These are phyloP conservation scores for Scaptomyza parva DNA, from an alignment of 2,888 invertebrate species.

Conservation along the genomic window DNA sequence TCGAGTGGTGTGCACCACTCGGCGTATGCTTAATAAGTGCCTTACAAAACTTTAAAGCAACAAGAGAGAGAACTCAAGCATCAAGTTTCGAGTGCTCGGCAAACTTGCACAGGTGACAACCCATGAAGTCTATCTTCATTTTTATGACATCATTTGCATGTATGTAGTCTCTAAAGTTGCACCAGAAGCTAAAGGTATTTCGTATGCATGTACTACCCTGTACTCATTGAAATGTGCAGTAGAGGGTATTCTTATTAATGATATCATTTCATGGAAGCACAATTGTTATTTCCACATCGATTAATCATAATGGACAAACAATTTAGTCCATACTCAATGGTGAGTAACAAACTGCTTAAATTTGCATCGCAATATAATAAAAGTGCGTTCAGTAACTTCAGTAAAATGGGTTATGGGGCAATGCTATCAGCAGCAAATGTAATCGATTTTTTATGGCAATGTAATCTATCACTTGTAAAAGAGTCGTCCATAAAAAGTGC, in stretches of 20 bases:
- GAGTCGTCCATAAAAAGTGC: not conserved
- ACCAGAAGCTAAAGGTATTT: conserved; percentile 43
- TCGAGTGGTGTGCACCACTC: conserved; percentile 28
- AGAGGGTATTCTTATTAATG: not conserved
- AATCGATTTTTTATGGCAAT: conserved; percentile 1
- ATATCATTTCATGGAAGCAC: no score
- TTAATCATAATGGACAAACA: not conserved
- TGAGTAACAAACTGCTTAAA: not conserved
- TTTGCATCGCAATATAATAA: not conserved
- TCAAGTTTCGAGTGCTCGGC: conserved; percentile 46
- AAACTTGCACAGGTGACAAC: conserved; percentile 55
- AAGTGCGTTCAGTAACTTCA: no score
- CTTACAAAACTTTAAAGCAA: conserved; percentile 49
- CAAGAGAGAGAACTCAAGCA: conserved; percentile 25
- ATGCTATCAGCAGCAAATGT: not conserved
- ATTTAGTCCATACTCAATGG: no score
- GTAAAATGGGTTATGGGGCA: no score
- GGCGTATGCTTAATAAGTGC: conserved; percentile 52
- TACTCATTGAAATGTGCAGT: not conserved
- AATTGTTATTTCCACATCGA: not conserved
- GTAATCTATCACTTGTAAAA: not conserved
- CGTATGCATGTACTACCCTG: not conserved
- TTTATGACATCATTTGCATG: conserved; percentile 72
- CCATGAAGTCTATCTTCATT: conserved; percentile 22
- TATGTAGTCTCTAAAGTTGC: conserved; percentile 52